phyloP scores from a whole-genome alignment of 1,140 invertebrate species.

The Cherax quadricarinatus region DNA sequence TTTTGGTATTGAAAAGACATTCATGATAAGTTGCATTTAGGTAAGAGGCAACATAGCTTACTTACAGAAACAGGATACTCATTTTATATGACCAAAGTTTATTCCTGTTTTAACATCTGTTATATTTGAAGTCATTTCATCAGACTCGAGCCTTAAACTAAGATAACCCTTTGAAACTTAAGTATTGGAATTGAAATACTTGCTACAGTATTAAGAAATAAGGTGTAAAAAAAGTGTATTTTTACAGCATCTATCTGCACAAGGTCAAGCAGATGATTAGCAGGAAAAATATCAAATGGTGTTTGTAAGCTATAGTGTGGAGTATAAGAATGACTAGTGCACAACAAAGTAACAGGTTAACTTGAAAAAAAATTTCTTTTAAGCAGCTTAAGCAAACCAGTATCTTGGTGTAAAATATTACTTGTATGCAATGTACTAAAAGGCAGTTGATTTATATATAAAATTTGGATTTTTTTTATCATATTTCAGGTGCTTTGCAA shows the following conservation, averaged over 20 bases:
- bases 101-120: no score
- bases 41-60: no score
- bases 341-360: not conserved
- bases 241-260: not conserved
- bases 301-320: not conserved
- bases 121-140: no score
- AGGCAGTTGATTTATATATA: not conserved
- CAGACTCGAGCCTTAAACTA: no score
- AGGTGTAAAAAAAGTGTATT: not conserved
- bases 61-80: no score
- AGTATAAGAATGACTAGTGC: no score
- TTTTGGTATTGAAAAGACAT: no score
- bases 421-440: not conserved
- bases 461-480: not conserved
- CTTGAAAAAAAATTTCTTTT: not conserved
- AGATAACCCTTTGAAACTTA: no score
- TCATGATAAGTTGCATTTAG: no score
- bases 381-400: not conserved
- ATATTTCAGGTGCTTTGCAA: no score
- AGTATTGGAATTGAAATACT: no score
- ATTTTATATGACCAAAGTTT: no score
- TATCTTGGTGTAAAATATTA: not conserved
- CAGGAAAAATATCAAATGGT: not conserved
- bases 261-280: not conserved
- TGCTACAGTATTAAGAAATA: not conserved